A percentile compares a stretch with the other conserved stretches of the same genome.
phyloP scores from a whole-genome alignment of 2,888 invertebrate species.

The Campaea margaritaria region DNA sequence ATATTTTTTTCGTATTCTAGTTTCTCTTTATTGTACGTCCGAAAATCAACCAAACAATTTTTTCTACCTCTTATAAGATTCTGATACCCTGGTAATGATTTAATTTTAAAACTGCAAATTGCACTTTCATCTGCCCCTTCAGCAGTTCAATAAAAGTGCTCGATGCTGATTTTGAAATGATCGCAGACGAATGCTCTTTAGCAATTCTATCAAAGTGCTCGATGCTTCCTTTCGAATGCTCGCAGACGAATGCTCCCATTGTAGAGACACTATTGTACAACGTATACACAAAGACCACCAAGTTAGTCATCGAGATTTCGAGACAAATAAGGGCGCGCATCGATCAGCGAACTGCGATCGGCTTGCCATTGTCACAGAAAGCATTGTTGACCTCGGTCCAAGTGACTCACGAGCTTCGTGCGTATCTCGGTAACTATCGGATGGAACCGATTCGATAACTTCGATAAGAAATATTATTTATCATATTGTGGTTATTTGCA shows the following conservation, averaged over 20 bases:
- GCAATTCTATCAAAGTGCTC: background rate
- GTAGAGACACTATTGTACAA: constrained; percentile 10
- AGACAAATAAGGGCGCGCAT: constrained; percentile 51
- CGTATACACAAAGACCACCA: constrained; percentile 31
- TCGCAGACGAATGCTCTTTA: constrained; percentile 3
- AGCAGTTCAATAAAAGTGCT: background rate
- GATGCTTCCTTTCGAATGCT: background rate
- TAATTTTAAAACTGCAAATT: too few species aligned
- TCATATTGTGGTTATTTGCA: too few species aligned
- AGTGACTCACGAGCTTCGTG: constrained; percentile 55
- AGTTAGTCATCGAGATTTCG: constrained; percentile 58
- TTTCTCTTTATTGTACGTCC: too few species aligned
- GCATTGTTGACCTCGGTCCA: constrained; percentile 57
- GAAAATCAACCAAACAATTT: too few species aligned
- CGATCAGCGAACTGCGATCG: constrained; percentile 47
- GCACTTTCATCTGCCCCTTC: too few species aligned
- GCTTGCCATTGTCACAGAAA: constrained; percentile 60
- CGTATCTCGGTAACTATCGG: constrained; percentile 43
- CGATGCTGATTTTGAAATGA: background rate
- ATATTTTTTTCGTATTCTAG: too few species aligned
- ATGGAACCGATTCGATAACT: constrained; percentile 19
- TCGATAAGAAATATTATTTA: constrained; percentile 1
- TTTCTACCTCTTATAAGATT: too few species aligned
- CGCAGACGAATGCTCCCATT: constrained; percentile 9
- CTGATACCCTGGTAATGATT: too few species aligned